Percentiles rank a stretch among this genome's conserved stretches.
phyloP scores from a whole-genome alignment of 2,113 vertebrate genomes.

The Aegotheles bennettii region DNA sequence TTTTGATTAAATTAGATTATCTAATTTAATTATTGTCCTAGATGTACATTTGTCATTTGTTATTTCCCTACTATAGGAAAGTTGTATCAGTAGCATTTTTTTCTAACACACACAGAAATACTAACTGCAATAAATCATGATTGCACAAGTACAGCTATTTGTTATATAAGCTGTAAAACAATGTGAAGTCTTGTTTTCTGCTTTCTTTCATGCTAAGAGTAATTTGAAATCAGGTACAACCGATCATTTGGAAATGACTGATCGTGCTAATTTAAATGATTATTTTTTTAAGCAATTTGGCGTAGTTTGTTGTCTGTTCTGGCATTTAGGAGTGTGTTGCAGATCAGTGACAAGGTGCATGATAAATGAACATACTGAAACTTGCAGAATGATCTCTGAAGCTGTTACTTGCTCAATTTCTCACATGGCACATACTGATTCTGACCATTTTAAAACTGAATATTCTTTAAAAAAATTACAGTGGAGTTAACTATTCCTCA shows the following conservation, averaged over 20 bases:
- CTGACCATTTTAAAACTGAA: neutral
- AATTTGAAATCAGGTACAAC: neutral
- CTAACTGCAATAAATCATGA: neutral
- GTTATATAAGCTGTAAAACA: neutral
- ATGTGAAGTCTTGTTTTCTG: neutral
- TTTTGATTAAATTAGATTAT: neutral
- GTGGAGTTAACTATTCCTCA: neutral
- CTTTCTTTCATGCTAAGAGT: neutral
- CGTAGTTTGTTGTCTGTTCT: neutral
- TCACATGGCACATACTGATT: neutral
- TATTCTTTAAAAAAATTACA: neutral
- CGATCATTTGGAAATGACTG: neutral
- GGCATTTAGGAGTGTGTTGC: neutral
- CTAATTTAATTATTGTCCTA: neutral
- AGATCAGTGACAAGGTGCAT: neutral
- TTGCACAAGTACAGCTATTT: neutral
- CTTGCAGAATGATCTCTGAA: neutral
- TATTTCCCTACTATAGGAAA: neutral
- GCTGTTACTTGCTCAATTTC: neutral
- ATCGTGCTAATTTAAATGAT: neutral
- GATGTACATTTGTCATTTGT: neutral
- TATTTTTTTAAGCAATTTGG: neutral
- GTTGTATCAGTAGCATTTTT: neutral
- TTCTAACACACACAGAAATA: neutral
- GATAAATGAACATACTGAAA: neutral